These are phyloP conservation scores for Subacronicta megacephala DNA, from an alignment of 2,888 invertebrate genomes.

Conservation along the genomic window DNA sequence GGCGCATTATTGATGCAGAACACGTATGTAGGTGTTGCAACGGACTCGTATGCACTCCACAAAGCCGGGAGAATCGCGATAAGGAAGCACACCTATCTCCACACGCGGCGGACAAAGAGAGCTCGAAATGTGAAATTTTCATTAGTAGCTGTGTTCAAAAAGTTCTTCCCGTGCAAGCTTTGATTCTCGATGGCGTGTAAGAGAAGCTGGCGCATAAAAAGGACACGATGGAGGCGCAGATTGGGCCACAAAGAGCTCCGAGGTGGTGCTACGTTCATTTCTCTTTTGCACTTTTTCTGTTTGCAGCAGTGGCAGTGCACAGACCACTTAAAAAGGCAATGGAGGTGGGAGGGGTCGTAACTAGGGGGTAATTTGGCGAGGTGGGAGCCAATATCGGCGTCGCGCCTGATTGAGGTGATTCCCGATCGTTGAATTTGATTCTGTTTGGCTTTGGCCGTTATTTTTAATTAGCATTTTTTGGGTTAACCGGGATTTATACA, in stretches of 20 bases:
- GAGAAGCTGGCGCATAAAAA: conserved; percentile 86
- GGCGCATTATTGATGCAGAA: conserved; percentile 79
- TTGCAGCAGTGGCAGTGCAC: conserved; percentile 87
- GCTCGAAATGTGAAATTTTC: conserved; percentile 87
- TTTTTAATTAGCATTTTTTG: conserved; percentile 74
- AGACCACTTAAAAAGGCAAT: conserved; percentile 89
- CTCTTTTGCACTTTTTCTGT: conserved; percentile 88
- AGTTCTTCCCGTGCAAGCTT: conserved; percentile 83
- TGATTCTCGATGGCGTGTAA: conserved; percentile 88
- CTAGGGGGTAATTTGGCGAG: conserved; percentile 89
- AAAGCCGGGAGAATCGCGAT: conserved; percentile 82
- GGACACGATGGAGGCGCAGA: conserved; percentile 86
- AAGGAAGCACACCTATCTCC: conserved; percentile 82
- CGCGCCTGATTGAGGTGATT: conserved; percentile 88
- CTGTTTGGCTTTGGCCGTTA: conserved; percentile 73
- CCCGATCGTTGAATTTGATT: conserved; percentile 82
- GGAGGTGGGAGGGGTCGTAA: conserved; percentile 84
- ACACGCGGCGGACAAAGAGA: conserved; percentile 78
- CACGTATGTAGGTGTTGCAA: conserved; percentile 77
- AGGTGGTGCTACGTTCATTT: conserved; percentile 85
- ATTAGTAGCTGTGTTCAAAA: conserved; percentile 85
- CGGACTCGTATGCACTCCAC: conserved; percentile 76
- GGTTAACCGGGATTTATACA: conserved; percentile 37
- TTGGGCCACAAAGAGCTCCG: conserved; percentile 89
- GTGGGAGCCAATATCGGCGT: conserved; percentile 87